Conservation (phyloP, 2,888 invertebrate species). For the Argyra leucocephala region DNA sequence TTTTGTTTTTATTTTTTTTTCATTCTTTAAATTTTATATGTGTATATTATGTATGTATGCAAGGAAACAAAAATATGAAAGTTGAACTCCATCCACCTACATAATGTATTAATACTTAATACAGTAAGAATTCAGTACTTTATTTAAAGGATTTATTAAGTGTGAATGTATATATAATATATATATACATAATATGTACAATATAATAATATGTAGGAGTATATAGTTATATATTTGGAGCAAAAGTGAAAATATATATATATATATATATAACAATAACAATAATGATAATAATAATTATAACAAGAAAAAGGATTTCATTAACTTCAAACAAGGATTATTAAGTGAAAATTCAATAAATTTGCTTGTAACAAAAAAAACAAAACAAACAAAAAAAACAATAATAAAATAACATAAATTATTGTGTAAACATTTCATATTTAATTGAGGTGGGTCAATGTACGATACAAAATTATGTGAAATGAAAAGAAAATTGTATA, state of each 20-base stretch:
- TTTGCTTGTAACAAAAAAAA: background rate
- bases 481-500: too few species aligned
- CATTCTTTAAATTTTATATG: background rate
- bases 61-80: background rate
- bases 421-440: too few species aligned
- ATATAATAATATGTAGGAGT: too few species aligned
- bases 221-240: too few species aligned
- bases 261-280: too few species aligned
- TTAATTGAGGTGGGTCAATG: too few species aligned
- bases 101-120: too few species aligned
- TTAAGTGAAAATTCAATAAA: slow-evolving; percentile 1
- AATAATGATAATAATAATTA: background rate
- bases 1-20: background rate
- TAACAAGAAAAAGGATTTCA: slow-evolving; percentile 3
- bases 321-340: background rate
- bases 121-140: background rate
- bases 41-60: too few species aligned
- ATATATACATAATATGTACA: too few species aligned
- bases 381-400: background rate
- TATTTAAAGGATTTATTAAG: slow-evolving; percentile 4
- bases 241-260: too few species aligned
- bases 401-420: too few species aligned
- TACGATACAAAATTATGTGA: too few species aligned
- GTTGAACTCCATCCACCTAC: background rate
- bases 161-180: background rate